Base-by-base conservation (phyloP, 2,113 vertebrate genomes). In the Brienomyrus brachyistius region DNA sequence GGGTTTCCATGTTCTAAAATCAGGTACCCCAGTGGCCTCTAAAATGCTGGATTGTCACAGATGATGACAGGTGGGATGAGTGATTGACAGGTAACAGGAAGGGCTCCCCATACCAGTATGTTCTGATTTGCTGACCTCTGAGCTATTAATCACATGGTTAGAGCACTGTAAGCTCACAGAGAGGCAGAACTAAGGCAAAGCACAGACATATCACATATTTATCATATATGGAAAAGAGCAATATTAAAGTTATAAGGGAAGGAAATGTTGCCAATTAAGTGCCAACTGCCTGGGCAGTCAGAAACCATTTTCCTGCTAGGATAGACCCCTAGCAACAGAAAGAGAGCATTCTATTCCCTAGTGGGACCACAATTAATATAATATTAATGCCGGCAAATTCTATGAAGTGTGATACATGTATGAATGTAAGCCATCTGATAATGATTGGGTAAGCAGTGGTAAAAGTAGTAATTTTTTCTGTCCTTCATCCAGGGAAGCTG, bases 31-130 rank as follows among this genome's bases (percentile, higher is more conserved):
- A 48, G 10, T 31, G 45, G 45, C n/a, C 45, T 27, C 47, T 51
- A 27, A 48, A 47, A 50, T 48, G 50, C 23, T n/a, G 83, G 23
- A 27, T 27, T 48, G n/a, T 48, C 47, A 77, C 70, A 85, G 23
- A 48, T 85, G 82, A n/a, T 85, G 83, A 40, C 70, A 85, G 83
- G 43, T n/a, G 19, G 40, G 21, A 15, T 51, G 47, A 85, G 6
- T 47, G 83, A n/a, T 48, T 85, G 83, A 85, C 83, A 85, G 45
- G 83, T 50, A 15, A 85, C 43, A 47, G 83, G 83, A 85, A 50
- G 82, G 21, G 47, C 45, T 85, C 83, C 5, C 7, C 23, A 13
- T 21, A 51, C 21, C 6, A 45, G 23, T 13, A 50, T n/a, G 47
- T 47, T 85, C 40, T 48, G 82, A 8, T 47, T 84, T n/a, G 19